phyloP scores from a whole-genome alignment of 2,888 invertebrate species.

The Cryptophagus acutangulus region DNA sequence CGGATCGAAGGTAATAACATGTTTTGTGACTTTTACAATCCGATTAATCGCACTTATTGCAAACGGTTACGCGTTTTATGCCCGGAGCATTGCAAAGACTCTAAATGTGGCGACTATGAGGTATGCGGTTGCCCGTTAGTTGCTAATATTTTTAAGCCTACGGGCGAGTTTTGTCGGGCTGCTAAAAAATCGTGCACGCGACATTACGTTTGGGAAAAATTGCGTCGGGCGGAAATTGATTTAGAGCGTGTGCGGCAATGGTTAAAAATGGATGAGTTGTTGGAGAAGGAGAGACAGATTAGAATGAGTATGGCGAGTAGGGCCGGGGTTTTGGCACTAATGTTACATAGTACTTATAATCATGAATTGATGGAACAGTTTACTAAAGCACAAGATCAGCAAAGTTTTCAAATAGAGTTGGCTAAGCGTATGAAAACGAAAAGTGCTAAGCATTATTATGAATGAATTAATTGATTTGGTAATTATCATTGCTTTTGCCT shows the following conservation, averaged over 20 bases:
- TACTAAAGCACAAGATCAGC: slow-evolving; percentile 52
- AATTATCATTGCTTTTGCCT: no score
- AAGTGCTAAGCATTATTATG: no score
- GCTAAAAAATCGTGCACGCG: slow-evolving; percentile 87
- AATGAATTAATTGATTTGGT: no score
- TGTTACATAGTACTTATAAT: slow-evolving; percentile 96
- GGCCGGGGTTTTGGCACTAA: slow-evolving; percentile 86
- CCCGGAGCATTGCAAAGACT: slow-evolving; percentile 95
- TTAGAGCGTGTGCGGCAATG: slow-evolving; percentile 89
- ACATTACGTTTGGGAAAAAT: slow-evolving; percentile 95
- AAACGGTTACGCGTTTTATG: slow-evolving; percentile 92
- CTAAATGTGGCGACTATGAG: slow-evolving; percentile 78
- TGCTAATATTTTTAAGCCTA: slow-evolving; percentile 74
- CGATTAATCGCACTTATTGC: slow-evolving; percentile 85
- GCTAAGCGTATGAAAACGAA: slow-evolving; percentile 33
- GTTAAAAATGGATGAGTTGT: slow-evolving; percentile 87
- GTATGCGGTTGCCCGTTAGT: slow-evolving; percentile 93
- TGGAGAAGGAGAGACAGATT: slow-evolving; percentile 89
- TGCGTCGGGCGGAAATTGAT: slow-evolving; percentile 90
- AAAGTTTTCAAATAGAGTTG: slow-evolving; percentile 50
- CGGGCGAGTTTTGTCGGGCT: slow-evolving; percentile 81
- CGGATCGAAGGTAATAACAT: slow-evolving; percentile 91
- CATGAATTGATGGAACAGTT: slow-evolving; percentile 82
- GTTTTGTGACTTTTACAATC: slow-evolving; percentile 96
- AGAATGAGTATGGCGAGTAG: slow-evolving; percentile 68